Percentiles rank a stretch among this genome's conserved stretches.
Conservation (phyloP, 2,888 invertebrate genomes). For the Dicyrtoma fusca region DNA sequence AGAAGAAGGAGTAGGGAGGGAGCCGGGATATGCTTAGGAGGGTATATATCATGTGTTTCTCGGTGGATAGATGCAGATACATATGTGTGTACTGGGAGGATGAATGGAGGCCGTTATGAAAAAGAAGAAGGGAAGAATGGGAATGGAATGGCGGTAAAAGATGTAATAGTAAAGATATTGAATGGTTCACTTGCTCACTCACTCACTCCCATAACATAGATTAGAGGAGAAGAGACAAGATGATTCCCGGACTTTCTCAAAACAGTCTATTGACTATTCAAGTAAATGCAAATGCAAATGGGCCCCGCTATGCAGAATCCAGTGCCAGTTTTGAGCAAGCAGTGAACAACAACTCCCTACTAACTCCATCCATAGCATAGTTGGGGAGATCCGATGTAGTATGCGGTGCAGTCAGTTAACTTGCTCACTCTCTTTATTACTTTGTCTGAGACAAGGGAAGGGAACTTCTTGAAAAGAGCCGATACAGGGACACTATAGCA, state of each 20-base stretch:
- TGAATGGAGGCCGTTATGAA: neutral
- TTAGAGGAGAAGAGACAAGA: constrained; percentile 8
- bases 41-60: neutral
- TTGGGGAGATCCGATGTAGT: too few relatives aligned
- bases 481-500: too few relatives aligned
- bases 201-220: constrained; percentile 8
- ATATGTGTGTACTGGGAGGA: neutral
- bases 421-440: too few relatives aligned
- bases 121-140: neutral
- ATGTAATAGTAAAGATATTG: neutral
- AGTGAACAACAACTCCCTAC: neutral
- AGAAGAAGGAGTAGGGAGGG: neutral
- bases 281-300: constrained; percentile 25
- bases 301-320: too few relatives aligned
- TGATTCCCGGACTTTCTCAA: constrained; percentile 26
- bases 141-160: constrained; percentile 14
- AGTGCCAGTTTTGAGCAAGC: neutral
- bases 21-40: too few relatives aligned
- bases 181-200: too few relatives aligned
- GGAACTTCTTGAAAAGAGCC: too few relatives aligned
- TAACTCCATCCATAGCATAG: neutral
- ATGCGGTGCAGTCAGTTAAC: too few relatives aligned
- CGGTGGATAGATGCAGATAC: neutral
- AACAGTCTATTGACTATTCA: constrained; percentile 30
- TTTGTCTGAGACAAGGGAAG: too few relatives aligned